These are phyloP conservation scores for Phalacrocorax carbo DNA, from an alignment of 2,113 vertebrate species.

Conservation along the genomic window DNA sequence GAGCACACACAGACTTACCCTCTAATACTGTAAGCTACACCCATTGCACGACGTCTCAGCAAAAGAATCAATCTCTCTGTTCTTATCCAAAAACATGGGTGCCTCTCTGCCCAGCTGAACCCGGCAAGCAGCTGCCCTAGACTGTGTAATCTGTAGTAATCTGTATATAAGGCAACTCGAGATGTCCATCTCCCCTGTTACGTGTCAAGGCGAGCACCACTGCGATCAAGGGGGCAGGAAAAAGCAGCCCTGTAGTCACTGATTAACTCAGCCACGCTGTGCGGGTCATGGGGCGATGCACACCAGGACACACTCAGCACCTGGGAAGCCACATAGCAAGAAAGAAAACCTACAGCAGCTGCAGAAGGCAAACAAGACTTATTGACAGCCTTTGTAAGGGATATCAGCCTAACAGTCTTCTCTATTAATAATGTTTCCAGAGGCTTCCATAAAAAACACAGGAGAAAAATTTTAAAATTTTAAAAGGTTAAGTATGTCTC, in stretches of 20 bases:
- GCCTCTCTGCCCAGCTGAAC: neutral
- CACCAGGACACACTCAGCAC: accelerated
- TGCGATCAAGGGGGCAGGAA: neutral
- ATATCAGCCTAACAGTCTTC: neutral
- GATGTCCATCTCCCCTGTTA: neutral
- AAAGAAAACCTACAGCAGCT: neutral
- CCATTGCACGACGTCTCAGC: slow-evolving; percentile 67
- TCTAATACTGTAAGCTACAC: slow-evolving; percentile 75
- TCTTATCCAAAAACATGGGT: neutral
- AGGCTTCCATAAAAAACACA: neutral
- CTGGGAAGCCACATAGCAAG: accelerated
- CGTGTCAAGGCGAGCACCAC: neutral
- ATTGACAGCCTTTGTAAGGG: neutral
- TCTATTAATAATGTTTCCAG: neutral
- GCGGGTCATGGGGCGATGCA: accelerated
- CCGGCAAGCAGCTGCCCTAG: neutral
- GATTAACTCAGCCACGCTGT: neutral
- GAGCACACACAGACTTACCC: slow-evolving; percentile 73
- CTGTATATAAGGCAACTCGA: neutral
- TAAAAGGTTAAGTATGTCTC: neutral
- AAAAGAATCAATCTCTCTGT: neutral
- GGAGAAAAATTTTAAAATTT: neutral
- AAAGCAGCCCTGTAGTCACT: neutral
- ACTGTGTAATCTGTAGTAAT: neutral
- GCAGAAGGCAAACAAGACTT: neutral